Base-by-base conservation (phyloP, 2,888 invertebrate genomes). In the Drosophila fungiperda region DNA sequence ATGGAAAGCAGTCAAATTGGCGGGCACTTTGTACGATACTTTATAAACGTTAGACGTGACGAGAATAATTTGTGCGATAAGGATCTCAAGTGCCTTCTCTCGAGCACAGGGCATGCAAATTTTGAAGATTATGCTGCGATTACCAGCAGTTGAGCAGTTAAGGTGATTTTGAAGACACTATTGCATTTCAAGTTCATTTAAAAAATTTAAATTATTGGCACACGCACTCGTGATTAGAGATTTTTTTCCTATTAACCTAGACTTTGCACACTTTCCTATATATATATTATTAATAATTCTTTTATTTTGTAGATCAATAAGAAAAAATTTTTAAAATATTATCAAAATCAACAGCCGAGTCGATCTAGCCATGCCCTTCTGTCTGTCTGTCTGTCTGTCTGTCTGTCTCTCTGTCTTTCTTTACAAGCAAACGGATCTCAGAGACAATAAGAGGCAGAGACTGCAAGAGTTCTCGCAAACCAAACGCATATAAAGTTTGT, bases 41-140 rank as follows among this genome's bases (percentile, higher is more conserved):
- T 83, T 67, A 82, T 76, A 75, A 75, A 82, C 81, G 76, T 81
- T 84, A 90, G 88, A 91, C 91, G 92, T 91, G 91, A 91, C 83
- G 83, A 89, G 92, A 91, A 91, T 91, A 91, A 91, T 91, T 89
- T 90, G 80, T 65, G 70, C 71, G 89, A 91, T 90, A 89, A 87
- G 80, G 77, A 91, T 91, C 88, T 85, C 79, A 81, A 91, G 86
- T 83, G 79, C 82, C 85, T 70, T 74, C 75, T 72, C 74, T 81
- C 64, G 69, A 79, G 79, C 73, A 79, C 79, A 78, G 83, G 78
- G 84, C 87, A 91, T 91, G 91, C 91, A 91, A 91, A 91, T 91
- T 91, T 91, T 72, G 67, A 85, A 91, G 91, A 91, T 91, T 91
- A 91, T 82, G 84, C 86, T 82, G 81, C 88, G 91, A 91, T 91